Base-by-base conservation (phyloP, 1,140 invertebrate species). In the Magallana gigas region DNA sequence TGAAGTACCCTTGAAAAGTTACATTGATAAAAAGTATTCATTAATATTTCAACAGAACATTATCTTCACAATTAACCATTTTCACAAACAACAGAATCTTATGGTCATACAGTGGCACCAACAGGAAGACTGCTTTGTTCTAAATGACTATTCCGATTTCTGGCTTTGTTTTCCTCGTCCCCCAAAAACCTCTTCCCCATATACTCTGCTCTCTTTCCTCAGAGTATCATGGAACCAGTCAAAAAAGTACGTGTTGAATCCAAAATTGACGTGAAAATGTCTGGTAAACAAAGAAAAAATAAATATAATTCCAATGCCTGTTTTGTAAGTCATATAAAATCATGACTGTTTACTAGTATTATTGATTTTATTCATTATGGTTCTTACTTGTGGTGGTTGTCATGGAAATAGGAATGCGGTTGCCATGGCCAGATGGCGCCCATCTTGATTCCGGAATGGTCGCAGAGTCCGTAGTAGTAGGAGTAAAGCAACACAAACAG, bases 371-470 rank as follows among this genome's bases (percentile, higher is more conserved):
- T n/a, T 48, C 2, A 16, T 64, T 16, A 14, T 64, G 18, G 36
- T 16, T 64, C 87, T 88, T 90, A 97, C 93, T 97, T 96, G 90
- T 97, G 97, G 92, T 97, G 97, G 92, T 97, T 96, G 91, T 97
- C 97, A 90, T 97, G 97, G 93, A 97, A 97, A 87, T 96, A 96
- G 0, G 96, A 96, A 90, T 96, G 96, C 0, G 97, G 96, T 93
- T 97, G 96, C 97, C 97, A 97, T 0, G 97, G 97, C 97, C 97
- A 97, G 48, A 96, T 94, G 0, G 96, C 94, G 92, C 97, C 97
- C 93, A 97, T 97, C 92, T 96, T 96, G 87, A 97, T 96, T 36
- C 97, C 97, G 0, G 97, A 97, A 94, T 97, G 97, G 92, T 97
- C 96, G 85, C 97, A 96, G 91, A 97, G 97, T 3, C 96, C 97